Conservation (phyloP, 2,113 vertebrate species). For the Perca flavescens region DNA sequence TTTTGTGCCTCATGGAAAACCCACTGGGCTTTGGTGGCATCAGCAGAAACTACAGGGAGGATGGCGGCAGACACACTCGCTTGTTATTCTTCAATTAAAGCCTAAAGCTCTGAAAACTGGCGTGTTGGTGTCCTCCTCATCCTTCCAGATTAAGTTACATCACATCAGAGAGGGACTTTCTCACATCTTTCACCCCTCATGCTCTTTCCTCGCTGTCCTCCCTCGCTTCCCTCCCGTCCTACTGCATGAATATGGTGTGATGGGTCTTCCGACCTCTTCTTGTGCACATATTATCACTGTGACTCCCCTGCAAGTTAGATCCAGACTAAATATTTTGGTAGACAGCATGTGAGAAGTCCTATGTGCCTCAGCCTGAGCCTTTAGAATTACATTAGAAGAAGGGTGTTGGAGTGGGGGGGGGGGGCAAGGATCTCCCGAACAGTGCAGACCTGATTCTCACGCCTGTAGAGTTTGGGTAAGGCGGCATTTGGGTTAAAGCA, state of each 20-base stretch:
- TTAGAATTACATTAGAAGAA: slow-evolving; percentile 25
- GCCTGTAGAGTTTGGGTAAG: slow-evolving; percentile 1
- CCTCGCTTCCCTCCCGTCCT: not conserved
- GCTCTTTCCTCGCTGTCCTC: not conserved
- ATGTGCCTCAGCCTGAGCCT: slow-evolving; percentile 2
- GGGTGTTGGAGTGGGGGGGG: not conserved
- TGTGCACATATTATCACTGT: slow-evolving; percentile 56
- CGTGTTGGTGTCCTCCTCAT: slow-evolving; percentile 17
- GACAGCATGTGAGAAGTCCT: slow-evolving; percentile 66
- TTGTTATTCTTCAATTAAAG: slow-evolving; percentile 81
- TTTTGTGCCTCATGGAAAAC: not conserved
- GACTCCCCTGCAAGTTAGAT: slow-evolving; percentile 50
- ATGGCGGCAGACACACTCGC: slow-evolving; percentile 34
- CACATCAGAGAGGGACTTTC: slow-evolving; percentile 22
- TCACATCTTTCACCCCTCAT: not conserved
- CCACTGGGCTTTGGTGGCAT: slow-evolving; percentile 35
- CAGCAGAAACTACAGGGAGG: slow-evolving; percentile 57
- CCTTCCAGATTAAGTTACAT: slow-evolving; percentile 36
- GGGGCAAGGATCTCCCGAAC: not conserved
- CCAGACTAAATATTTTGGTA: slow-evolving; percentile 72
- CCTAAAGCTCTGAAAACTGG: not conserved
- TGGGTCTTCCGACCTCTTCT: slow-evolving; percentile 43
- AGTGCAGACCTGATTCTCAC: slow-evolving; percentile 15
- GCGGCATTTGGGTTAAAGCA: not conserved
- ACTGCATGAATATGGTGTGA: slow-evolving; percentile 16